These are phyloP conservation scores for Decapterus maruadsi DNA, from an alignment of 2,797 vertebrate species.

Conservation along the genomic window DNA sequence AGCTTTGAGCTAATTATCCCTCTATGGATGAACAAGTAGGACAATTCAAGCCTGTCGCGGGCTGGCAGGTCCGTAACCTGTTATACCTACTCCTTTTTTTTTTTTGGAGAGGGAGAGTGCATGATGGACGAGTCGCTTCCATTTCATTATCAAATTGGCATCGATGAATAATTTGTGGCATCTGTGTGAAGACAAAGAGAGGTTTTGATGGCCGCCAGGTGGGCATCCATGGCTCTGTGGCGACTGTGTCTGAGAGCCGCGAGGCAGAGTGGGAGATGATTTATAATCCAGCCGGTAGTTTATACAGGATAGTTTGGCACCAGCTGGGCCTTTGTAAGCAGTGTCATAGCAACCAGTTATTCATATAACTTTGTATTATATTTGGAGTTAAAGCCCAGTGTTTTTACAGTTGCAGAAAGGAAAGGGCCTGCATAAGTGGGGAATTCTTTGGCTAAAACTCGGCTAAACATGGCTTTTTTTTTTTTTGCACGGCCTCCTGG, in stretches of 20 bases:
- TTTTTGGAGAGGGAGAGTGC: constrained; percentile 12
- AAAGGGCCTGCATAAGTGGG: constrained; percentile 31
- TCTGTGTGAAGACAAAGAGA: constrained; percentile 68
- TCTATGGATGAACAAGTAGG: constrained; percentile 33
- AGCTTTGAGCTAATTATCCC: constrained; percentile 34
- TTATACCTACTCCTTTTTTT: constrained; percentile 1
- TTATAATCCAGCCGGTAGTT: constrained; percentile 55
- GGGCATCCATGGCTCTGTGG: constrained; percentile 32
- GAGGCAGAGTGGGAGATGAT: constrained; percentile 52
- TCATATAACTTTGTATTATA: constrained; percentile 31
- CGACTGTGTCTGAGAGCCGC: constrained; percentile 30
- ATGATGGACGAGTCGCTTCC: constrained; percentile 50
- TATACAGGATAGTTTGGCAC: constrained; percentile 36
- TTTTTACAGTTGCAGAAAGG: constrained; percentile 44
- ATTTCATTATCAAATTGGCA: constrained; percentile 71
- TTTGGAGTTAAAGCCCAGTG: constrained; percentile 31
- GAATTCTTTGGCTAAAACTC: constrained; percentile 58
- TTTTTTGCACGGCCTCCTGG: constrained; percentile 65
- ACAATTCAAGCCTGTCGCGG: constrained; percentile 11
- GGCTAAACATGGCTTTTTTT: constrained; percentile 43
- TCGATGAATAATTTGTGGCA: constrained; percentile 66
- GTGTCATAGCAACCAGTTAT: constrained; percentile 53
- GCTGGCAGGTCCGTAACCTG: constrained; percentile 50
- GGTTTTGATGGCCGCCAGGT: constrained; percentile 54
- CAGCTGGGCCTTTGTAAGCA: constrained; percentile 25